Conservation (phyloP, 2,113 vertebrate species). For the Leptosomus discolor region DNA sequence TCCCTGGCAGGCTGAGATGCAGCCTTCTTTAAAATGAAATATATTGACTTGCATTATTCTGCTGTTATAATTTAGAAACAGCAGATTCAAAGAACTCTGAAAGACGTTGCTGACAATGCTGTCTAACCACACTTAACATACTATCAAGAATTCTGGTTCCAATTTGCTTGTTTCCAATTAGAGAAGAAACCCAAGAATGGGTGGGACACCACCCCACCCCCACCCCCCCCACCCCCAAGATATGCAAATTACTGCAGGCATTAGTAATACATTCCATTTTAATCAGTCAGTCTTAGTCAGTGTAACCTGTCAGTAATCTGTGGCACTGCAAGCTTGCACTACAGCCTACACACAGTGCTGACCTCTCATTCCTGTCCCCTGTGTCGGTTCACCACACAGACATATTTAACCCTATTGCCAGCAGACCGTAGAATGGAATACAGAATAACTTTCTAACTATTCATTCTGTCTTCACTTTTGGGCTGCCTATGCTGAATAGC, state of each 20-base stretch:
- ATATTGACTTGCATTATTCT: background rate
- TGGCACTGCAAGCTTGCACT: background rate
- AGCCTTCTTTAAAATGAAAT: background rate
- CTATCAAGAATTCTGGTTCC: background rate
- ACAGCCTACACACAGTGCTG: rapidly evolving
- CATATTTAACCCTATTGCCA: background rate
- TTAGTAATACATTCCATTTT: background rate
- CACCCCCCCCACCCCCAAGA: rapidly evolving
- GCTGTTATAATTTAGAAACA: background rate
- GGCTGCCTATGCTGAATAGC: background rate
- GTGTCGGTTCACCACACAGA: no score
- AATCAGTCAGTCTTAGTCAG: background rate
- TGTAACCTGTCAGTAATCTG: background rate
- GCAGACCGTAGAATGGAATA: no score
- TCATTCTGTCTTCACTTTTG: background rate
- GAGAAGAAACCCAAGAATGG: background rate
- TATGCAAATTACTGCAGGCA: background rate
- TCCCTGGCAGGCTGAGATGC: background rate
- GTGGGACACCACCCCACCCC: background rate
- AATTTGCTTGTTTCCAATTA: background rate
- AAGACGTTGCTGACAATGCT: background rate
- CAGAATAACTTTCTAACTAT: background rate
- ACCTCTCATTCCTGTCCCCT: background rate
- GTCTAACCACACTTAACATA: background rate
- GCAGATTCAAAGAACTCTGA: background rate